Conservation (phyloP, 2,888 invertebrate species). For the Aquatica leii region DNA sequence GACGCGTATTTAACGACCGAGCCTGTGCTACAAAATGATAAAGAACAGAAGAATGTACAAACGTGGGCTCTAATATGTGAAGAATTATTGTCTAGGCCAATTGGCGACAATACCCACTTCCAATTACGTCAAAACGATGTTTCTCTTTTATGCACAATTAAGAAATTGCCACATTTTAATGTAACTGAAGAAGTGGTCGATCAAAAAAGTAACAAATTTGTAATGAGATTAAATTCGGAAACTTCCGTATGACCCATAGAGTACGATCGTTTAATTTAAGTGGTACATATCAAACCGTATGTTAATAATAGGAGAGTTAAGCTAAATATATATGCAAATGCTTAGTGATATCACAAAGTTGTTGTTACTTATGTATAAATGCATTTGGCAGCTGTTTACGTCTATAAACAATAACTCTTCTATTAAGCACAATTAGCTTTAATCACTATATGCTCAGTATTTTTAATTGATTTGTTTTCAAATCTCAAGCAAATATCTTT, state of each 20-base stretch:
- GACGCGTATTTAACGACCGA: slow-evolving; percentile 90
- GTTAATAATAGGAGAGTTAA: no score
- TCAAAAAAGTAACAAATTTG: slow-evolving; percentile 95
- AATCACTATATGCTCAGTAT: slow-evolving; percentile 15
- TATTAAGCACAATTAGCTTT: slow-evolving; percentile 1
- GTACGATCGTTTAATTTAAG: slow-evolving; percentile 58
- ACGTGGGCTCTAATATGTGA: slow-evolving; percentile 97
- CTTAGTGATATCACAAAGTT: no score
- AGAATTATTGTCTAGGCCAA: slow-evolving; percentile 85
- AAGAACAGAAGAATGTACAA: slow-evolving; percentile 82
- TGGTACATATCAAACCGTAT: slow-evolving; percentile 16
- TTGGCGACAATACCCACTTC: slow-evolving; percentile 85
- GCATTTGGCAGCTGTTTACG: no score
- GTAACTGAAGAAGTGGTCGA: slow-evolving; percentile 96
- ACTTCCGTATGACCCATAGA: slow-evolving; percentile 87
- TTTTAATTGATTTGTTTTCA: not conserved
- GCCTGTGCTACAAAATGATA: slow-evolving; percentile 85
- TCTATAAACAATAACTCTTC: no score
- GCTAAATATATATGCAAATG: not conserved
- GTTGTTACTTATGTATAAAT: no score
- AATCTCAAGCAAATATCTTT: not conserved
- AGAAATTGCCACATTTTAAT: slow-evolving; percentile 91
- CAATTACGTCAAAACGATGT: slow-evolving; percentile 94
- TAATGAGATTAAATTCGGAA: slow-evolving; percentile 92
- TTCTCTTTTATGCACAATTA: slow-evolving; percentile 86